A percentile compares a stretch with the other conserved stretches of the same genome.
These are phyloP conservation scores for Tipula confusa DNA, from an alignment of 2,888 invertebrate genomes.

Conservation along the genomic window DNA sequence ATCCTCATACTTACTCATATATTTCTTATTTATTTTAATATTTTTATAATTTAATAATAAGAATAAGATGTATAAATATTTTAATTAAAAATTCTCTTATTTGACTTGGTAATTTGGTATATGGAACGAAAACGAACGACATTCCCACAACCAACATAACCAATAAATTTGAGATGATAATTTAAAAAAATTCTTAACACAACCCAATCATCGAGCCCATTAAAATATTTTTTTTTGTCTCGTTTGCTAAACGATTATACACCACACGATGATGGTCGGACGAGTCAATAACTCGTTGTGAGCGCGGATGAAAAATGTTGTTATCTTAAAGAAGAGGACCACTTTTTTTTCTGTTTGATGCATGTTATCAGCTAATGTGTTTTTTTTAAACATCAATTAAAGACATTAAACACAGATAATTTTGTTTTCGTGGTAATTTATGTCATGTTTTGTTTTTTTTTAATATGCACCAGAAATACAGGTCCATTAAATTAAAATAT, in stretches of 20 bases:
- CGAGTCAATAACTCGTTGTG: background rate
- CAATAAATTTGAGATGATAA: background rate
- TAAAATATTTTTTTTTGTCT: background rate
- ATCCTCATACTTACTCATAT: background rate
- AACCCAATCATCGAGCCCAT: background rate
- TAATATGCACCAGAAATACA: background rate
- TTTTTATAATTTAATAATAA: background rate
- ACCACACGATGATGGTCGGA: background rate
- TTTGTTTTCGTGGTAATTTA: background rate
- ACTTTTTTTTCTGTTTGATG: background rate
- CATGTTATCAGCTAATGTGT: constrained; percentile 12
- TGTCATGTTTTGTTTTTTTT: background rate
- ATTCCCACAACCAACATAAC: background rate
- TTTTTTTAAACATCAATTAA: constrained; percentile 17
- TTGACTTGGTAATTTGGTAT: background rate
- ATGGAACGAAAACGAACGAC: background rate
- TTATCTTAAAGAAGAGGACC: background rate
- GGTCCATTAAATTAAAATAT: background rate
- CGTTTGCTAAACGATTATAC: background rate
- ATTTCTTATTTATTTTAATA: background rate
- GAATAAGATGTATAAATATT: background rate
- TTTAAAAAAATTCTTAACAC: background rate
- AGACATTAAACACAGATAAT: background rate
- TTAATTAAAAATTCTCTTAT: background rate
- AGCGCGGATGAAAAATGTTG: background rate